These are phyloP conservation scores for Molossus molossus DNA, from an alignment of 2,797 vertebrate species.

Conservation along the genomic window DNA sequence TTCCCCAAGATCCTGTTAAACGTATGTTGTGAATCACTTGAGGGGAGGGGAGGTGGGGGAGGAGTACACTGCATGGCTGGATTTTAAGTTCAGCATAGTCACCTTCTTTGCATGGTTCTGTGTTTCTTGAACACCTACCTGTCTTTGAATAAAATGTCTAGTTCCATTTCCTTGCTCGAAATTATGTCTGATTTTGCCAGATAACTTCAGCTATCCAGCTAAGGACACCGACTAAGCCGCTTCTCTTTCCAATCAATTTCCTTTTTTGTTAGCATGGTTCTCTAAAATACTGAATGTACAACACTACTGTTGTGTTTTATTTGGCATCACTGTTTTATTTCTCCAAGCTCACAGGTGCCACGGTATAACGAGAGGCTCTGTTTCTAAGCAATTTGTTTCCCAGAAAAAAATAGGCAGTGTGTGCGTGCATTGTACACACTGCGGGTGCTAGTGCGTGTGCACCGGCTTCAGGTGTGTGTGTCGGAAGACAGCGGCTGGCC, in stretches of 20 bases:
- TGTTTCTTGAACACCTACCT: conserved; percentile 31
- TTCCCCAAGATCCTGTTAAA: conserved; percentile 80
- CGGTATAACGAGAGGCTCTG: not conserved
- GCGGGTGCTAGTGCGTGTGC: not conserved
- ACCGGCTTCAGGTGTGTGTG: not conserved
- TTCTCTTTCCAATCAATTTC: conserved; percentile 1
- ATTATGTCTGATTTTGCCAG: not conserved
- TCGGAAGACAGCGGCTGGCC: not conserved
- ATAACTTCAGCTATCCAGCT: not conserved
- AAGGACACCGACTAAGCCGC: not conserved
- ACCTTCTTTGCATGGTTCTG: conserved; percentile 77
- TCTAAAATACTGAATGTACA: not conserved
- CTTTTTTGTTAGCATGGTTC: conserved; percentile 18
- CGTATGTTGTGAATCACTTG: conserved; percentile 70
- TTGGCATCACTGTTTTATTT: conserved; percentile 36
- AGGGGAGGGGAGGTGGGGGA: not conserved
- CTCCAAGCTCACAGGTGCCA: not conserved
- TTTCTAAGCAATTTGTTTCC: not conserved
- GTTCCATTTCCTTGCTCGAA: conserved; percentile 30
- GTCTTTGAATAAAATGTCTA: conserved; percentile 11
- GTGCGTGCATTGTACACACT: not conserved
- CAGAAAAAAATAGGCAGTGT: not conserved
- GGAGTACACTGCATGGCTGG: conserved; percentile 46
- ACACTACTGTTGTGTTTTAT: not conserved
- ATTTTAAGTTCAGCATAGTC: not conserved